These are phyloP conservation scores for Acropora tenuis DNA, from an alignment of 64 coral and sea anemone species.

Conservation along the genomic window DNA sequence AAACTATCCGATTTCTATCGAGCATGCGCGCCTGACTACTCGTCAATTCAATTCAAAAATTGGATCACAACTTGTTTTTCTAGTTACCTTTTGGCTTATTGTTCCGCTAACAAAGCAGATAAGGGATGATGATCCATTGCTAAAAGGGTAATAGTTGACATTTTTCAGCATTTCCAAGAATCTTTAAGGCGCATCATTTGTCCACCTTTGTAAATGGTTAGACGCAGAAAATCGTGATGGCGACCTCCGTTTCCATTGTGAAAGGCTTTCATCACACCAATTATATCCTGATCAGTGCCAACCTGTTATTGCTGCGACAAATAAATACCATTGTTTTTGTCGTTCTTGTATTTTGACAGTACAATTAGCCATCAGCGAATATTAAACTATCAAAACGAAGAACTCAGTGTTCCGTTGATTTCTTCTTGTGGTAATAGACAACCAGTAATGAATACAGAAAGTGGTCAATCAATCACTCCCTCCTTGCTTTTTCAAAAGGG, in stretches of 20 bases:
- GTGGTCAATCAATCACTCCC: too few relatives aligned
- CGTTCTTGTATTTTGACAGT: not conserved
- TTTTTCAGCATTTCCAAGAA: not conserved
- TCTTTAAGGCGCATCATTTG: not conserved
- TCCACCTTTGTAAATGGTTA: not conserved
- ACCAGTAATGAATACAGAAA: too few relatives aligned
- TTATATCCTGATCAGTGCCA: not conserved
- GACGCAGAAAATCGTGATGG: not conserved
- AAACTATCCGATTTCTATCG: too few relatives aligned
- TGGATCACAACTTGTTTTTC: too few relatives aligned
- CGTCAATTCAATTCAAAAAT: too few relatives aligned
- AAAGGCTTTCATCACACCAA: too few relatives aligned
- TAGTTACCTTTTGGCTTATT: too few relatives aligned
- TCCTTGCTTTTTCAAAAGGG: too few relatives aligned
- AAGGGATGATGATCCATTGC: too few relatives aligned
- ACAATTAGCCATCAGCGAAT: not conserved
- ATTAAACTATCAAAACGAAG: not conserved
- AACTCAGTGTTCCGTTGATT: not conserved
- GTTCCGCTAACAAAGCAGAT: too few relatives aligned
- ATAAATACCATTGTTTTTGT: not conserved
- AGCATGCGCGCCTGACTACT: too few relatives aligned
- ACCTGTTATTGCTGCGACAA: not conserved
- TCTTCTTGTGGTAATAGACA: not conserved
- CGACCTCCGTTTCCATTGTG: not conserved
- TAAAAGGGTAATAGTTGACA: too few relatives aligned